Conservation (phyloP, 35 echinoderm and acorn worm genomes). For the Acanthaster planci region DNA sequence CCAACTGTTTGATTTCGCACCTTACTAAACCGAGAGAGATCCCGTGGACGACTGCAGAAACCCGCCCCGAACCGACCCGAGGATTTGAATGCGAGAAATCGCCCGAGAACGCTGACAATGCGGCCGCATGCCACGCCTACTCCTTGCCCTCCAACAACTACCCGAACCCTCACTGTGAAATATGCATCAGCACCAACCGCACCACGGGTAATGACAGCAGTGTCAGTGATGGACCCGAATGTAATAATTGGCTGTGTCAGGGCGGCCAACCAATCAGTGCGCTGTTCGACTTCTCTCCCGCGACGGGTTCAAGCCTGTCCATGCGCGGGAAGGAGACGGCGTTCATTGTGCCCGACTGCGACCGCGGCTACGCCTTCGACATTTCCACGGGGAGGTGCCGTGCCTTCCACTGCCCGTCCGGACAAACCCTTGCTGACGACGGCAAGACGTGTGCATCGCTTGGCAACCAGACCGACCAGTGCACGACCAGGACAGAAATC, state of each 20-base stretch:
- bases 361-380: background rate
- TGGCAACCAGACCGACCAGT: background rate
- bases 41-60: background rate
- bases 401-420: background rate
- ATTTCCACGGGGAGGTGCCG: background rate
- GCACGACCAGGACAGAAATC: too few species aligned
- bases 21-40: background rate
- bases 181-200: background rate
- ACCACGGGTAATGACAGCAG: background rate
- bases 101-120: background rate
- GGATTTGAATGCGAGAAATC: background rate
- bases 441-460: slow-evolving; percentile 5
- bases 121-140: background rate
- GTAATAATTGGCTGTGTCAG: too few species aligned
- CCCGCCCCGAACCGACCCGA: background rate
- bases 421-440: background rate
- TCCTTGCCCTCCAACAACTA: background rate
- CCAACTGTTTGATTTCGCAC: background rate
- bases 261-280: background rate
- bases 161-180: background rate
- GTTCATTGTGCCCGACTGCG: background rate
- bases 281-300: slow-evolving; percentile 1
- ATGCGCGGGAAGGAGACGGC: background rate
- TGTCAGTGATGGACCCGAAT: background rate
- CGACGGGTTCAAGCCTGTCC: background rate